Conservation (phyloP, 2,888 invertebrate genomes). For the Axea sp. region DNA sequence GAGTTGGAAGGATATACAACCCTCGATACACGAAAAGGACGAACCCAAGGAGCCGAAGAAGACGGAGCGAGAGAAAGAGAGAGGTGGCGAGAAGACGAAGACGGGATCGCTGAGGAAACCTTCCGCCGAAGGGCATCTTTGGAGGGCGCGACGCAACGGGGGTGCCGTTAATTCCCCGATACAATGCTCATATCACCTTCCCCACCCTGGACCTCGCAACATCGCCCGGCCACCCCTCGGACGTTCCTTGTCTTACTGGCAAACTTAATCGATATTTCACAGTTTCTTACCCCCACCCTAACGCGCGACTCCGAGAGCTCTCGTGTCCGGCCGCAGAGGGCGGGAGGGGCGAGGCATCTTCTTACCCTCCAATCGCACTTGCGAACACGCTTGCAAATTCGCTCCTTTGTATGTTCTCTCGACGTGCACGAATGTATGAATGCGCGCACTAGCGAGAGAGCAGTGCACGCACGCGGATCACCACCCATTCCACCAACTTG, state of each 20-base stretch:
- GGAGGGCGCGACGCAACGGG: conserved; percentile 65
- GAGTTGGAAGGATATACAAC: conserved; percentile 58
- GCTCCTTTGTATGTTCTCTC: conserved; percentile 59
- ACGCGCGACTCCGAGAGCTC: conserved; percentile 62
- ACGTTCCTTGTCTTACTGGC: conserved; percentile 80
- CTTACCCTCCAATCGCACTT: conserved; percentile 75
- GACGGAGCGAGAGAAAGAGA: conserved; percentile 26
- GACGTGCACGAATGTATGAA: conserved; percentile 52
- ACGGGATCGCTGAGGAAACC: conserved; percentile 38
- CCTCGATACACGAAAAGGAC: conserved; percentile 59
- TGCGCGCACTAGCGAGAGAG: conserved; percentile 50
- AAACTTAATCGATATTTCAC: conserved; percentile 80
- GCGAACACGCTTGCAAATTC: conserved; percentile 63
- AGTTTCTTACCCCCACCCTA: conserved; percentile 79
- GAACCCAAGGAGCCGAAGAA: conserved; percentile 38
- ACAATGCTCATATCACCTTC: conserved; percentile 80
- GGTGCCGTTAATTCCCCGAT: conserved; percentile 79
- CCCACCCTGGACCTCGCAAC: conserved; percentile 73
- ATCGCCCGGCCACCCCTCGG: conserved; percentile 72
- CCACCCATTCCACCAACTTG: conserved; percentile 27
- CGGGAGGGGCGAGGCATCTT: conserved; percentile 70
- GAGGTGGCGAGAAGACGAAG: conserved; percentile 28
- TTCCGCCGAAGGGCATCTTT: conserved; percentile 53
- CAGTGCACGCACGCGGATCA: conserved; percentile 45
- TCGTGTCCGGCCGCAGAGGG: conserved; percentile 75